These are phyloP conservation scores for Manis crassicaudata DNA, from an alignment of 2,797 vertebrate genomes.

Conservation along the genomic window DNA sequence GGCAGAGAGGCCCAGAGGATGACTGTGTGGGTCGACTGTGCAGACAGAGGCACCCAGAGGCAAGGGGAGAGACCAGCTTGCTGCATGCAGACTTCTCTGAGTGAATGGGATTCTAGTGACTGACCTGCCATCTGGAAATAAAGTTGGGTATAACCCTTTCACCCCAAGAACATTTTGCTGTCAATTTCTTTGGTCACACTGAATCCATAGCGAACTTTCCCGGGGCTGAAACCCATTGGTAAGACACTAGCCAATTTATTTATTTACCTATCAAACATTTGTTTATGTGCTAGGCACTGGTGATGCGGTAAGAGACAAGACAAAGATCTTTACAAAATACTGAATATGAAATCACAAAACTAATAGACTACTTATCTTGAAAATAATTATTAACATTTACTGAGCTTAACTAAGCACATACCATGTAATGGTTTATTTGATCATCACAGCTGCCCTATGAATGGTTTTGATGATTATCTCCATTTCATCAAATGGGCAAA, in stretches of 20 bases:
- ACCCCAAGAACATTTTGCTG: no score
- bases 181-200: no score
- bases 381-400: neutral
- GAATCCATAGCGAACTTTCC: no score
- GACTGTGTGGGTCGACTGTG: no score
- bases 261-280: neutral
- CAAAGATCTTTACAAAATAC: neutral
- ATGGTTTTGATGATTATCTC: neutral
- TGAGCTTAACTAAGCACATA: neutral
- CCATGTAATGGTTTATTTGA: neutral
- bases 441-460: neutral
- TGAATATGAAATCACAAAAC: neutral
- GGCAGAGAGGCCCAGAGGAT: no score
- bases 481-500: neutral
- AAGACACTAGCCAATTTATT: neutral
- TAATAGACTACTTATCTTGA: neutral
- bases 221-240: no score
- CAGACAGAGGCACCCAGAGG: no score
- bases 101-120: no score
- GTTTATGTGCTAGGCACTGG: neutral
- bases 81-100: no score
- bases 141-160: no score
- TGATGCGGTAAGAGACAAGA: neutral
- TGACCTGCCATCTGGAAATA: no score
- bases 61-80: no score